Conservation (phyloP, 2,113 vertebrate genomes). For the Megalops atlanticus region DNA sequence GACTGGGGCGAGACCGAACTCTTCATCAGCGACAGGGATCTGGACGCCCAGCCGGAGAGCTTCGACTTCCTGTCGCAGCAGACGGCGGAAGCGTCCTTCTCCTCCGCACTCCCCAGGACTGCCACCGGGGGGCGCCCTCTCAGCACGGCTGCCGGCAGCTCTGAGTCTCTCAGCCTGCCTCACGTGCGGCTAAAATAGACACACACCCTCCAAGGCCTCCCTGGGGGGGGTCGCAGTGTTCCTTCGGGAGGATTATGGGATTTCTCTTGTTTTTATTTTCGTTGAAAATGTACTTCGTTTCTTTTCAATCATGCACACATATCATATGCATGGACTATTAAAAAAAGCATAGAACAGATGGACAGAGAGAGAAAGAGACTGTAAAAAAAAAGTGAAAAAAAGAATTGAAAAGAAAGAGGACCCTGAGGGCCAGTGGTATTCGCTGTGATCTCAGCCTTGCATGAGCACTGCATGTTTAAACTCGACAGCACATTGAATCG, state of each 20-base stretch:
- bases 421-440: conserved; percentile 61
- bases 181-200: conserved; percentile 89
- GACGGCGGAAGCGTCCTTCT: conserved; percentile 69
- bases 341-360: conserved; percentile 37
- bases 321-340: conserved; percentile 84
- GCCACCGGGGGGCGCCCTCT: conserved; percentile 79
- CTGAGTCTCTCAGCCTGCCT: conserved; percentile 82
- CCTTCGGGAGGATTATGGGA: not conserved
- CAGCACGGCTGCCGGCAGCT: conserved; percentile 68
- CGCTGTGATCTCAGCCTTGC: conserved; percentile 72
- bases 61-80: conserved; percentile 74
- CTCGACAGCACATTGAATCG: conserved; percentile 69
- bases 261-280: conserved; percentile 16
- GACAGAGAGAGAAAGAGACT: not conserved
- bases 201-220: conserved; percentile 15
- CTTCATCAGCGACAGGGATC: conserved; percentile 90
- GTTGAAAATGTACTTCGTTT: conserved; percentile 71
- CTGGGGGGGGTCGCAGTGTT: conserved; percentile 6
- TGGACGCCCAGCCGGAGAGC: conserved; percentile 72
- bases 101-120: conserved; percentile 85
- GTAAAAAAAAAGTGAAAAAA: conserved; percentile 38
- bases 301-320: conserved; percentile 67
- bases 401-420: conserved; percentile 55
- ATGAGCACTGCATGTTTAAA: conserved; percentile 84
- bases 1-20: conserved; percentile 91